Base-by-base conservation (phyloP, 2,888 invertebrate species). In the Zootermopsis nevadensis region DNA sequence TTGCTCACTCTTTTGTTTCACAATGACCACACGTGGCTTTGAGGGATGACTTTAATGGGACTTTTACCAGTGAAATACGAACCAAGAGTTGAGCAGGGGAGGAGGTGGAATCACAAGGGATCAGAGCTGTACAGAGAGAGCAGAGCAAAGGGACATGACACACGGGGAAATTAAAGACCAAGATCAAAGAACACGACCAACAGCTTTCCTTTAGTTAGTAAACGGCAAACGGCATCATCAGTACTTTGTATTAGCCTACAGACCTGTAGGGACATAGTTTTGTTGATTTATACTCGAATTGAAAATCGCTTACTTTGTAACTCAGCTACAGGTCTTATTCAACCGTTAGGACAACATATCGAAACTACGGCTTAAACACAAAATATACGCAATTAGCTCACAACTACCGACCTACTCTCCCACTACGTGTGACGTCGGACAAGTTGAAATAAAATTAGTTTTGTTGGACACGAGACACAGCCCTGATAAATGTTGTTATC, bases 151-250 rank as follows among this genome's bases (percentile, higher is more conserved):
- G 27, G 76, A 76, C 35, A 76, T 27, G 42, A 27, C 42, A 42
- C 38, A 48, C 22, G 77, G 48, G 77, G 55, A 77, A 77, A 77
- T 77, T 77, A 77, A 77, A 77, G 77, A 31, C 55, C 31, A 77
- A 77, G 77, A 77, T 77, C 77, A 77, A 77, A 77, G 76, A 55
- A 53, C 15, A 33, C n/a, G 19, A 10, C 53, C 30, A 55, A 77
- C 77, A 77, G 30, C 27, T 30, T 48, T 76, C 42, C 76, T 76
- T 76, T 27, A 35, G 42, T 76, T 76, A 60, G n/a, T 10, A 60
- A 60, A 60, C 60, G 12, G 60, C 60, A 60, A 60, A 60, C n/a
- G 27, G n/a, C 60, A n/a, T 27, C 60, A 60, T 60, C 60, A 48
- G 27, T 60, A 48, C 60, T 60, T 60, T 60, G 27, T 27, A 60